A percentile compares a stretch with the other conserved stretches of the same genome.
Conservation (phyloP, 2,888 invertebrate species). For the Microdon myrmicae region DNA sequence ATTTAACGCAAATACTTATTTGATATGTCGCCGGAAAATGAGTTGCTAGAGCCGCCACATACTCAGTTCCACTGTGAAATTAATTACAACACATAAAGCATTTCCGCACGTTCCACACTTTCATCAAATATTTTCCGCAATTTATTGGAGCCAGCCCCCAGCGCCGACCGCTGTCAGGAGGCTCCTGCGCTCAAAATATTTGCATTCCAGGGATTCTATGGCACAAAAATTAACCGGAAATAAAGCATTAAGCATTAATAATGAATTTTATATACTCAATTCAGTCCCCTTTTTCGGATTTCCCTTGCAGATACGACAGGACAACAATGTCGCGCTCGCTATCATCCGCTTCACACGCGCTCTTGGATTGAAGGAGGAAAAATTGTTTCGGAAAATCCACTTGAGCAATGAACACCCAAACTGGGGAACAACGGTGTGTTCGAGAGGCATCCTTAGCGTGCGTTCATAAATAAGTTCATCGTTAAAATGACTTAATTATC, state of each 20-base stretch:
- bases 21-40: conserved; percentile 42
- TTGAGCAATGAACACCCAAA: conserved; percentile 44
- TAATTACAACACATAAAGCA: conserved; percentile 51
- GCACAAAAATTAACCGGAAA: conserved; percentile 51
- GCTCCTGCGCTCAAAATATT: conserved; percentile 32
- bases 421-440: conserved; percentile 28
- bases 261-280: conserved; percentile 47
- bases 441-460: conserved; percentile 25
- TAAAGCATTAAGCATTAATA: conserved; percentile 50
- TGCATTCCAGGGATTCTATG: conserved; percentile 41
- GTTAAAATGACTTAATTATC: conserved; percentile 55
- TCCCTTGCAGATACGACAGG: no score
- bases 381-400: conserved; percentile 16
- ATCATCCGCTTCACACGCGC: conserved; percentile 12
- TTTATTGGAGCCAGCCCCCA: conserved; percentile 27
- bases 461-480: conserved; percentile 21
- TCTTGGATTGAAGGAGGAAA: not conserved
- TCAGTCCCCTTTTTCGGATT: no score
- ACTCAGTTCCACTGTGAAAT: conserved; percentile 45
- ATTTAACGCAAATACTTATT: conserved; percentile 48
- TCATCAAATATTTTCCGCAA: conserved; percentile 45
- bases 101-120: conserved; percentile 36
- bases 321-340: conserved; percentile 12
- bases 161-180: not conserved
- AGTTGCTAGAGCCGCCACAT: conserved; percentile 24